Conservation (phyloP, 2,888 invertebrate species). For the Digitonthophagus gazella region DNA sequence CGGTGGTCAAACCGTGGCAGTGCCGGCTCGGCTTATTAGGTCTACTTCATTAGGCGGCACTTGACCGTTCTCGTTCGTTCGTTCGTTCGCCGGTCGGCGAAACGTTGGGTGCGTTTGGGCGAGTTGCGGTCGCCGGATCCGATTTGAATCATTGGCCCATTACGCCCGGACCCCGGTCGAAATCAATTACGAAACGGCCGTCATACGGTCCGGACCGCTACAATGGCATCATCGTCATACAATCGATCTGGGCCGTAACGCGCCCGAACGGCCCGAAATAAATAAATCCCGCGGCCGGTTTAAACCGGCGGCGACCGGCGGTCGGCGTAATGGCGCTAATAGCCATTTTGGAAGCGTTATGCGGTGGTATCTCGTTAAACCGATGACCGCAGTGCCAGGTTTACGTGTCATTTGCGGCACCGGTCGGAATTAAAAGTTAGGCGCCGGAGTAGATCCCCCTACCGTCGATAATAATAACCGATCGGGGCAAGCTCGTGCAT, state of each 20-base stretch:
- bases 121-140: not conserved
- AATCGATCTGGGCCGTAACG: not conserved
- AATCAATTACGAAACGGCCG: constrained; percentile 23
- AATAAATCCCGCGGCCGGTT: constrained; percentile 25
- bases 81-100: not conserved
- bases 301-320: constrained; percentile 41
- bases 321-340: constrained; percentile 47
- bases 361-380: constrained; percentile 51
- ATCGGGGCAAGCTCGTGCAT: constrained; percentile 36
- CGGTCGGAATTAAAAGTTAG: constrained; percentile 50
- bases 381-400: constrained; percentile 47
- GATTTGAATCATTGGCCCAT: constrained; percentile 17
- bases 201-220: not conserved
- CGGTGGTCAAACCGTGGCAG: not conserved
- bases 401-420: constrained; percentile 51
- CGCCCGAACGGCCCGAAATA: not conserved
- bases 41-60: not conserved
- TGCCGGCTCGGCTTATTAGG: not conserved
- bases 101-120: not conserved
- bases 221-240: not conserved
- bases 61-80: not conserved
- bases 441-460: constrained; percentile 33
- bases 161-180: constrained; percentile 14
- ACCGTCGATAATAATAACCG: constrained; percentile 42
- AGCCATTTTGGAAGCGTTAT: constrained; percentile 48